Percentiles rank a stretch among this genome's conserved stretches.
These are phyloP conservation scores for Sitodiplosis mosellana DNA, from an alignment of 1,140 invertebrate genomes.

Conservation along the genomic window DNA sequence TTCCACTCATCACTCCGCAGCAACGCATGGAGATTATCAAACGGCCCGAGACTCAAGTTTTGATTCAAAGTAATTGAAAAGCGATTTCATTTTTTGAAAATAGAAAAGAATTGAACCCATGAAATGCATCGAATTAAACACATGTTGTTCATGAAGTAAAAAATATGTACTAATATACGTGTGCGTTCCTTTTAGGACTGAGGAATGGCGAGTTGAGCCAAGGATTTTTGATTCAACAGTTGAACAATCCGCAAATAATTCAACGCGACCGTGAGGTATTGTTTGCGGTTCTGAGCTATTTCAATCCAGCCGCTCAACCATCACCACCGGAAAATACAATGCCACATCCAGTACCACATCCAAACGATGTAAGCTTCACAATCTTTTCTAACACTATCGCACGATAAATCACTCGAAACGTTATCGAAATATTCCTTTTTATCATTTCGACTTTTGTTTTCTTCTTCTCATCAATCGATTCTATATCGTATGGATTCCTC, in stretches of 20 bases:
- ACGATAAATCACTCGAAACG: too few relatives aligned
- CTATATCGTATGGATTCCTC: too few relatives aligned
- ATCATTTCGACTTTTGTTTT: too few relatives aligned
- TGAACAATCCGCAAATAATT: conserved; percentile 48
- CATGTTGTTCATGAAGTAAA: too few relatives aligned
- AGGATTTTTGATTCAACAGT: conserved; percentile 52
- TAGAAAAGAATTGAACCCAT: neutral
- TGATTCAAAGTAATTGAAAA: conserved; percentile 37
- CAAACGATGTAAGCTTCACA: neutral
- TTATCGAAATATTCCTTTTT: too few relatives aligned
- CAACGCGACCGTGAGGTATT: conserved; percentile 52
- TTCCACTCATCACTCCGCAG: conserved; percentile 7
- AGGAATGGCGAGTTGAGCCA: conserved; percentile 53
- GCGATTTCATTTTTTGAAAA: conserved; percentile 2
- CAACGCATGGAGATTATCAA: conserved; percentile 39
- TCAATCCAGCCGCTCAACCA: conserved; percentile 7
- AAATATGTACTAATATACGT: neutral
- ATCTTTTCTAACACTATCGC: too few relatives aligned
- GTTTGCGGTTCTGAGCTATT: conserved; percentile 42
- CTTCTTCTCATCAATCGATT: too few relatives aligned
- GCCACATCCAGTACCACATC: too few relatives aligned
- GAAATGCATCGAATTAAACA: too few relatives aligned
- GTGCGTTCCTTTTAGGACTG: conserved; percentile 30
- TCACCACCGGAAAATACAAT: too few relatives aligned
- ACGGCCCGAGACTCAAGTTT: conserved; percentile 50